phyloP scores from a whole-genome alignment of 2,888 invertebrate genomes.

The Caenorhabditis auriculariae region DNA sequence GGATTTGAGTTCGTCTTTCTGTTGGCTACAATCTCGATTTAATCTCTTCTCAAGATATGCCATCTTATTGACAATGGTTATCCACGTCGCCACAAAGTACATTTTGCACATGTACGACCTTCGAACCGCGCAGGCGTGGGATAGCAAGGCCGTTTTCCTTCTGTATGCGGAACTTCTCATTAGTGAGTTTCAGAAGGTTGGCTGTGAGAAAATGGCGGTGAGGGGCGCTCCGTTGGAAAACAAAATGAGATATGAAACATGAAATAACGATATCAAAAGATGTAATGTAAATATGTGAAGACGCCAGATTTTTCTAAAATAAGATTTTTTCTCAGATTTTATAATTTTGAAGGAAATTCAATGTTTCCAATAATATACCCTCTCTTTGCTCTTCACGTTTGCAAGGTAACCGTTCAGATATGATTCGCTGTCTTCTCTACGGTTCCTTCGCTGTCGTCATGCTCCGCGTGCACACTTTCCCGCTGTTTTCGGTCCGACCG shows the following conservation, averaged over 20 bases:
- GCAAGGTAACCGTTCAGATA: slow-evolving; percentile 68
- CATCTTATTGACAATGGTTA: slow-evolving; percentile 77
- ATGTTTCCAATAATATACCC: too few species aligned
- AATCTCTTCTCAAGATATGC: slow-evolving; percentile 82
- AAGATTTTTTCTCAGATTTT: too few species aligned
- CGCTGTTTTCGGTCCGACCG: slow-evolving; percentile 94
- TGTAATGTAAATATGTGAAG: too few species aligned
- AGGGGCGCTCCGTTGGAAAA: too few species aligned
- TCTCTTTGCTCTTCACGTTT: too few species aligned
- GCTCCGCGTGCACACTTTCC: slow-evolving; percentile 94
- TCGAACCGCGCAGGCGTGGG: slow-evolving; percentile 86
- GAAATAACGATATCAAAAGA: too few species aligned
- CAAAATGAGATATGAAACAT: too few species aligned
- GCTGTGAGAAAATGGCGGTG: too few species aligned
- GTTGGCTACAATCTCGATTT: neutral
- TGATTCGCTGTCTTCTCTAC: slow-evolving; percentile 78
- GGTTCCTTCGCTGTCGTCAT: slow-evolving; percentile 89
- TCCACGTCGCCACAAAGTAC: slow-evolving; percentile 88
- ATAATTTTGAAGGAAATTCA: too few species aligned
- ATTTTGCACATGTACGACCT: slow-evolving; percentile 83
- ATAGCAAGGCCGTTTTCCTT: slow-evolving; percentile 95
- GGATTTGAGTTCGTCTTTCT: slow-evolving; percentile 78
- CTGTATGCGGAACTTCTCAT: slow-evolving; percentile 93
- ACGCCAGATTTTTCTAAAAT: too few species aligned
- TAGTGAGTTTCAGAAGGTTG: slow-evolving; percentile 73